These are phyloP conservation scores for Paramuricea clavata DNA, from an alignment of 92 coral and sea anemone species.

Conservation along the genomic window DNA sequence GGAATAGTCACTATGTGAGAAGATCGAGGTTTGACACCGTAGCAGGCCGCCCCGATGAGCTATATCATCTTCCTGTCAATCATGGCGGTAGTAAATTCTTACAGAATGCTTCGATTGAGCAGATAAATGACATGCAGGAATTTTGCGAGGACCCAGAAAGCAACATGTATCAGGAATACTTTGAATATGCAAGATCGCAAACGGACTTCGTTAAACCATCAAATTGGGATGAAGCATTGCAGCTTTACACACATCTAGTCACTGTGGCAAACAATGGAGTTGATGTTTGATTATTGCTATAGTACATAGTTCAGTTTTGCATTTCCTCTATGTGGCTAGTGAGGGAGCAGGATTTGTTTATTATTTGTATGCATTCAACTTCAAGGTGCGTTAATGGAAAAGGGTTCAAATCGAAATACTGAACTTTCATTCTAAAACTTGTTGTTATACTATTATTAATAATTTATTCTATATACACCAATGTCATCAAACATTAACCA, in stretches of 20 bases:
- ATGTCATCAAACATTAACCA: too few species aligned
- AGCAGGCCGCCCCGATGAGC: conserved; percentile 75
- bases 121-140: conserved; percentile 10
- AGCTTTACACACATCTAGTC: conserved; percentile 18
- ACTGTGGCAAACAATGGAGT: conserved; percentile 1
- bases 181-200: conserved; percentile 21
- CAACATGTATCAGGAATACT: conserved; percentile 36
- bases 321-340: neutral
- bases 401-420: too few species aligned
- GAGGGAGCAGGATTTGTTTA: too few species aligned
- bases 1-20: conserved; percentile 77
- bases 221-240: conserved; percentile 28
- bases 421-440: too few species aligned
- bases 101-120: conserved; percentile 10
- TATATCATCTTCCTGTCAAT: conserved; percentile 66
- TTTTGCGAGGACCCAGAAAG: conserved; percentile 5
- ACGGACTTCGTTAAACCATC: neutral
- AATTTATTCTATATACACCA: too few species aligned
- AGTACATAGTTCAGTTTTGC: neutral
- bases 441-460: too few species aligned
- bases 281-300: neutral
- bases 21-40: conserved; percentile 71
- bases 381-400: too few species aligned
- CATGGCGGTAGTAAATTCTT: neutral
- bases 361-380: too few species aligned